A percentile compares a stretch with the other conserved stretches of the same genome.
phyloP scores from a whole-genome alignment of 2,888 invertebrate genomes.

The Pterobdella sp. region DNA sequence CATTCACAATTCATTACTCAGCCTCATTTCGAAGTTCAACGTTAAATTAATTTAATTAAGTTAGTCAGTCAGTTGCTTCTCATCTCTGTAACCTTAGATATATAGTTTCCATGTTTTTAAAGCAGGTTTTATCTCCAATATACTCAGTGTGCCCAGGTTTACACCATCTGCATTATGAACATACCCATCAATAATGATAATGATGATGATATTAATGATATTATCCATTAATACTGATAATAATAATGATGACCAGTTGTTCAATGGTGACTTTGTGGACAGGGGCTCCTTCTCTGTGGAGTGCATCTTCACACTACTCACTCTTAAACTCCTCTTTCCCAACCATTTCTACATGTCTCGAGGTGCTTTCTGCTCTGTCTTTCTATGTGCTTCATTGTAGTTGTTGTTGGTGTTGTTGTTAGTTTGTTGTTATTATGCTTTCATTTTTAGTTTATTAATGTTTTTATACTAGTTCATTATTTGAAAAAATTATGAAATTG shows the following conservation, averaged over 20 bases:
- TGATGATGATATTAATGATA: not conserved
- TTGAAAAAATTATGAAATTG: no score
- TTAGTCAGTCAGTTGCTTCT: no score
- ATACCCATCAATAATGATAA: not conserved
- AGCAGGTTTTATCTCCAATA: no score
- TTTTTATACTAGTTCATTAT: not conserved
- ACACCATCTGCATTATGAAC: not conserved
- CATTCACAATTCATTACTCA: not conserved
- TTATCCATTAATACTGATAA: not conserved
- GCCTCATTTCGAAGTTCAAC: no score
- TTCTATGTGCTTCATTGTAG: not conserved
- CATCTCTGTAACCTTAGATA: no score
- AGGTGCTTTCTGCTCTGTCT: conserved; percentile 59
- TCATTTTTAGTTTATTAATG: not conserved
- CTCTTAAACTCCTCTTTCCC: conserved; percentile 89
- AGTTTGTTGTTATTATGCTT: not conserved
- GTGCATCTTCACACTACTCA: conserved; percentile 92
- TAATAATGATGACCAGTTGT: conserved; percentile 59
- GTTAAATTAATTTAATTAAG: conserved; percentile 3
- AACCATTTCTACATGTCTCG: conserved; percentile 93
- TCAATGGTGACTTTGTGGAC: conserved; percentile 99
- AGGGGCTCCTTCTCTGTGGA: conserved; percentile 98
- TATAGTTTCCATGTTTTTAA: no score
- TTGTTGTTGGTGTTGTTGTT: not conserved
- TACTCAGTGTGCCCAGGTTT: no score